Evolutionary conservation across 2,888 invertebrate genomes (phyloP).

Genomic region (Rhopalosiphum nymphaeae): DNA sequence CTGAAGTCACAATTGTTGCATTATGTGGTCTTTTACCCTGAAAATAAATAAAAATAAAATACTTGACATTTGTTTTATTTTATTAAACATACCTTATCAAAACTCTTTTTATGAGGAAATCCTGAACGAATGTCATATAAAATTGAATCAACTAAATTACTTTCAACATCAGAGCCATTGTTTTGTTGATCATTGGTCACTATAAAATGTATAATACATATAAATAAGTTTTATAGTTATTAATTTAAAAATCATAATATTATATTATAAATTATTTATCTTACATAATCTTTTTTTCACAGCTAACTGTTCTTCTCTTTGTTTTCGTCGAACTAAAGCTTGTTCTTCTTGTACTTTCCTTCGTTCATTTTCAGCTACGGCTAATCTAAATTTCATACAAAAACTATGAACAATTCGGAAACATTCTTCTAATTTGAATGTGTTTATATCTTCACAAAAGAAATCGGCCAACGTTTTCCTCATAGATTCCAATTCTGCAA

Average conservation of each 20-base stretch:
- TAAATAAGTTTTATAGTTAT: neutral
- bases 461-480: conserved; percentile 87
- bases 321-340: conserved; percentile 81
- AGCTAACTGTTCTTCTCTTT: conserved; percentile 81
- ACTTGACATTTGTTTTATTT: neutral
- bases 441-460: conserved; percentile 91
- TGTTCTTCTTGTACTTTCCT: conserved; percentile 88
- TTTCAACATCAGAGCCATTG: conserved; percentile 58
- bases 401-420: conserved; percentile 90
- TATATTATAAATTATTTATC: conserved; percentile 65
- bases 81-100: conserved; percentile 67
- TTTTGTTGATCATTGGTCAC: conserved; percentile 57
- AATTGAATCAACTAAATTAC: conserved; percentile 75
- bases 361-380: conserved; percentile 87
- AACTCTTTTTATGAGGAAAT: conserved; percentile 73
- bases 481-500: conserved; percentile 86
- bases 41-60: neutral
- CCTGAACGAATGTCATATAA: conserved; percentile 81
- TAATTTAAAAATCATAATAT: neutral
- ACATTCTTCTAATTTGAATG: conserved; percentile 95
- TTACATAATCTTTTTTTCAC: conserved; percentile 76
- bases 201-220: neutral
- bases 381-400: conserved; percentile 87
- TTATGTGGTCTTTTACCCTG: conserved; percentile 72
- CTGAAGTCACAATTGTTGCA: conserved; percentile 73